Base-by-base conservation (phyloP, 2,888 invertebrate species). In the Sipha maydis region DNA sequence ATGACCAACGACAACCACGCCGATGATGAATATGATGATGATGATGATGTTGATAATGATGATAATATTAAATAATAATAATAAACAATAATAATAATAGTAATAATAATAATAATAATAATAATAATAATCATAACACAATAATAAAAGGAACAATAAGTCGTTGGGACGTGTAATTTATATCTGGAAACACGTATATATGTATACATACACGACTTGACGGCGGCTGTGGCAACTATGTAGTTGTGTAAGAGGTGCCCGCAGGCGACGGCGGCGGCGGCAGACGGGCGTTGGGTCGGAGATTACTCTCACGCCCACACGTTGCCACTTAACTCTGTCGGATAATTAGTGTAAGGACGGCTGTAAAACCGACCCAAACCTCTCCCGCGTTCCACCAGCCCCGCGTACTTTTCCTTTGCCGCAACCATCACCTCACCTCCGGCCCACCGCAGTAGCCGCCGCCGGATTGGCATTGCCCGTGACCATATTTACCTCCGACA, bases 221-320 rank as follows among this genome's bases (percentile, higher is more conserved):
- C 85, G 85, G 85, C 85, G 85, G 69, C 82, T 25, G 82, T 67
- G 69, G 69, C 67, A 78, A 54, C 67, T 67, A 69, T 78, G 69
- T 78, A 48, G 67, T 78, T 25, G 85, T 34, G 77, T 77, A 71
- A 71, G 71, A 31, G 71, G 71, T 71, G 71, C 71, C 71, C 71
- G 28, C 71, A 54, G 85, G 69, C 67, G 41, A 56, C 76, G 54
- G 76, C 85, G 69, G 71, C 88, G 80, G 80, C 79, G 71, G 80
- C 80, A 76, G 88, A 88, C 71, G 86, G 86, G 82, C 88, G 88
- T 88, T 31, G 88, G 88, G 80, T 75, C 88, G 88, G 88, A 88
- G 88, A 88, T 88, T 88, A 88, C 88, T 88, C 88, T 88, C 88
- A 88, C 88, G 88, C 88, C 88, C 80, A 88, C 88, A 88, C 88